phyloP scores from a whole-genome alignment of 2,113 vertebrate species.

The Sturnira hondurensis region DNA sequence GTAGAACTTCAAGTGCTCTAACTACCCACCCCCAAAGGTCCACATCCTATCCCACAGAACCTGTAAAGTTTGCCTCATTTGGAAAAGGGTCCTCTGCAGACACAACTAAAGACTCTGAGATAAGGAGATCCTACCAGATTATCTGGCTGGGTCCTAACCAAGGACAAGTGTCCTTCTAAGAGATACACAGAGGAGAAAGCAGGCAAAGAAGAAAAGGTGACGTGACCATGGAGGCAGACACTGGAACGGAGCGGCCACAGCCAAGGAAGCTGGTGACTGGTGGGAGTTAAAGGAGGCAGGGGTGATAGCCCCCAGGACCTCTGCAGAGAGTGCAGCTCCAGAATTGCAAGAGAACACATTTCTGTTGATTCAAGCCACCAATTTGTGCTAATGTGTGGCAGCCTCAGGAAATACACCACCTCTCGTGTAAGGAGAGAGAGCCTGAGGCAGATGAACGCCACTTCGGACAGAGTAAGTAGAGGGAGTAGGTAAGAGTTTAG shows the following conservation, averaged over 20 bases:
- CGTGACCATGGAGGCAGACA: not conserved
- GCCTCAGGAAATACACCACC: not conserved
- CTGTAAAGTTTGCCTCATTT: not conserved
- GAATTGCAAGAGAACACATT: not conserved
- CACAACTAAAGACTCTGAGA: not conserved
- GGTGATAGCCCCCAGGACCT: not conserved
- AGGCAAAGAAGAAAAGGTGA: not conserved
- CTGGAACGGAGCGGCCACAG: not conserved
- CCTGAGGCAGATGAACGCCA: not conserved
- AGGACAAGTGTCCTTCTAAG: not conserved
- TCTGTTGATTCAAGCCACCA: not conserved
- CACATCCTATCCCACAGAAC: not conserved
- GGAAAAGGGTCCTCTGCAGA: not conserved
- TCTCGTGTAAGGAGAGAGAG: not conserved
- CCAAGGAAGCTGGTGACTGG: not conserved
- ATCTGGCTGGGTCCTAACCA: not conserved
- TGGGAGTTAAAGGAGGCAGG: too few relatives aligned
- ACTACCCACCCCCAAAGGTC: not conserved
- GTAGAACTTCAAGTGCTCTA: not conserved
- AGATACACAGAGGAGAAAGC: not conserved
- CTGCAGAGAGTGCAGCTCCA: not conserved
- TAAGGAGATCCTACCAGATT: not conserved
- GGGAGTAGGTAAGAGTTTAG: not conserved
- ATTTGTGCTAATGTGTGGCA: not conserved
- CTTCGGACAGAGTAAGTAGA: not conserved